Percentiles rank a stretch among this genome's conserved stretches.
Evolutionary conservation across 2,113 vertebrate species (phyloP).

Genomic region (Butorides virescens): DNA sequence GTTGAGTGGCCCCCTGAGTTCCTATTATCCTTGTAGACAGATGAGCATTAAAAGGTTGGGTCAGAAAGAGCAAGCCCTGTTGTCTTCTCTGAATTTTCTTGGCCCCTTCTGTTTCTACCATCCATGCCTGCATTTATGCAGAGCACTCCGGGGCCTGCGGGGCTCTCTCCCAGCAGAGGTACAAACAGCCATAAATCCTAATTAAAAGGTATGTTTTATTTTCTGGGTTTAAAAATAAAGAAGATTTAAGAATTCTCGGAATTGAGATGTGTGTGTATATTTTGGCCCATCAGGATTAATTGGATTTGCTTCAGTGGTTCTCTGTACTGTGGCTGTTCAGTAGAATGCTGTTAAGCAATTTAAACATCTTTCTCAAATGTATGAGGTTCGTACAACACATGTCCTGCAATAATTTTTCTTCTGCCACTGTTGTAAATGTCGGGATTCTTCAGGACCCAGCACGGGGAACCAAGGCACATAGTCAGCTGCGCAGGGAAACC

Average conservation of each 20-base stretch:
- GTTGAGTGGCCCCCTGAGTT: slow-evolving; percentile 67
- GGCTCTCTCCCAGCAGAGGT: slow-evolving; percentile 52
- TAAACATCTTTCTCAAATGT: slow-evolving; percentile 31
- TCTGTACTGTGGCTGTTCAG: not conserved
- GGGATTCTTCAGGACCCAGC: not conserved
- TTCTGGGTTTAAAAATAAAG: slow-evolving; percentile 61
- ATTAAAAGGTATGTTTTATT: slow-evolving; percentile 68
- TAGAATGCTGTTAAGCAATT: slow-evolving; percentile 45
- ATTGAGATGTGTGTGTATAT: slow-evolving; percentile 58
- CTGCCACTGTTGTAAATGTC: not conserved
- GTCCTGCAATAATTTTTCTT: slow-evolving; percentile 35
- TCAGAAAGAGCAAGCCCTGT: slow-evolving; percentile 54
- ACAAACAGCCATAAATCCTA: slow-evolving; percentile 64
- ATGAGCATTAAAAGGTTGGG: slow-evolving; percentile 67
- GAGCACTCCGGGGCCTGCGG: not conserved
- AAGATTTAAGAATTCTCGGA: slow-evolving; percentile 64
- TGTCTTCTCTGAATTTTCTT: slow-evolving; percentile 52
- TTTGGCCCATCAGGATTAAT: slow-evolving; percentile 67
- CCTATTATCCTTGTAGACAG: slow-evolving; percentile 66
- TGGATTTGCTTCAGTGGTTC: slow-evolving; percentile 59
- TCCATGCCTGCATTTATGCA: slow-evolving; percentile 34
- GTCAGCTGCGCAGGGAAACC: rapidly evolving
- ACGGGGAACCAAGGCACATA: rapidly evolving
- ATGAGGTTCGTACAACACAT: not conserved
- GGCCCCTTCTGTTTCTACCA: slow-evolving; percentile 35